phyloP scores from a whole-genome alignment of 2,113 vertebrate genomes.

The Balaeniceps rex region DNA sequence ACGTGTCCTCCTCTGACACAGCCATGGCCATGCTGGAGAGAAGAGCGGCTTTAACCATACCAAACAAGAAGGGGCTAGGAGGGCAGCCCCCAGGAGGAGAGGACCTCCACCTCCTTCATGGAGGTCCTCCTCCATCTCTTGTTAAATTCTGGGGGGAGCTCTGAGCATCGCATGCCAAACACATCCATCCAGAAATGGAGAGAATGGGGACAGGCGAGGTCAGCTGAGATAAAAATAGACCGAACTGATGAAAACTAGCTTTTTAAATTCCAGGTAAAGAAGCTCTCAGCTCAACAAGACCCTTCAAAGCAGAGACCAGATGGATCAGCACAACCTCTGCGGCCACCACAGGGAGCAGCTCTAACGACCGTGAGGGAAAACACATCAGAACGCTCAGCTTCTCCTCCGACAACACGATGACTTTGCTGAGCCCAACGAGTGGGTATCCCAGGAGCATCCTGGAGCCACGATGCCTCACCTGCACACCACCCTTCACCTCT shows the following conservation, averaged over 20 bases:
- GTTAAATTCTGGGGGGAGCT: not conserved
- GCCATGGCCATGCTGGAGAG: not conserved
- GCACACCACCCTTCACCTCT: not conserved
- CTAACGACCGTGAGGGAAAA: not conserved
- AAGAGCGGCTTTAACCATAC: not conserved
- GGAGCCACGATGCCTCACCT: fast-evolving
- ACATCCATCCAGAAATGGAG: not conserved
- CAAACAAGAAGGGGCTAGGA: not conserved
- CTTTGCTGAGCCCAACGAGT: fast-evolving
- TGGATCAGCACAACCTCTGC: fast-evolving
- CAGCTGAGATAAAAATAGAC: not conserved
- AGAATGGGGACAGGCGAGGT: not conserved
- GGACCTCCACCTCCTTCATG: not conserved
- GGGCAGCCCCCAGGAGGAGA: not conserved
- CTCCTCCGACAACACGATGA: not conserved
- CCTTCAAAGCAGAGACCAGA: not conserved
- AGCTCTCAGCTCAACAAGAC: not conserved
- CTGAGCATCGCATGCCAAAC: not conserved
- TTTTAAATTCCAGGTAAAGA: not conserved
- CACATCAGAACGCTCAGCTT: fast-evolving
- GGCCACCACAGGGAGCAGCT: not conserved
- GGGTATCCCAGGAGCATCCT: not conserved
- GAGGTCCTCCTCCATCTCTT: not conserved
- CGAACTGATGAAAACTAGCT: fast-evolving
- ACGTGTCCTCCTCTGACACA: fast-evolving